phyloP scores from a whole-genome alignment of 2,888 invertebrate species.

The Leptinotarsa rubiginosa region DNA sequence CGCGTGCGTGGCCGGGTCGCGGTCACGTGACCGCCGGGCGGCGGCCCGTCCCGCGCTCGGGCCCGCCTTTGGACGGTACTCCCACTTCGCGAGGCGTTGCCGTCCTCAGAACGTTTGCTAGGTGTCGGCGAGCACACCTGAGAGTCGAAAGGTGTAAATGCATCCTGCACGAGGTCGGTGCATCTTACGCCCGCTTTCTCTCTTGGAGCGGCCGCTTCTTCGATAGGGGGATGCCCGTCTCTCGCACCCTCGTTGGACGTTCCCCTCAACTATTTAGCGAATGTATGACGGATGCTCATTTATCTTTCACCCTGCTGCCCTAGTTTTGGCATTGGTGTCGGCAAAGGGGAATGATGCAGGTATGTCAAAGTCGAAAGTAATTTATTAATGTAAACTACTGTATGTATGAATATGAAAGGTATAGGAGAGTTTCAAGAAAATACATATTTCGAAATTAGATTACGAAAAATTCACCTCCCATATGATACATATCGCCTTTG shows the following conservation, averaged over 20 bases:
- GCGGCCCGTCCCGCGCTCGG: constrained; percentile 52
- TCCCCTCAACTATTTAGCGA: constrained; percentile 33
- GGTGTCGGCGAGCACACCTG: constrained; percentile 38
- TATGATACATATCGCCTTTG: too few species aligned
- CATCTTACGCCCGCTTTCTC: background rate
- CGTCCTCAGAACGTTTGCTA: constrained; percentile 33
- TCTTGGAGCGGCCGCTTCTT: background rate
- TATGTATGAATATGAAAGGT: too few species aligned
- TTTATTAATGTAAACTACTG: too few species aligned
- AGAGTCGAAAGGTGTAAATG: constrained; percentile 35
- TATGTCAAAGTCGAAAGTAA: background rate
- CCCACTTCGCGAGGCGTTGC: constrained; percentile 59
- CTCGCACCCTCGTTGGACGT: constrained; percentile 15
- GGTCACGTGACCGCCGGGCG: constrained; percentile 66
- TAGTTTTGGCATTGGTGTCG: constrained; percentile 27
- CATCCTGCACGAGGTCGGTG: constrained; percentile 27
- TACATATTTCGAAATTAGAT: too few species aligned
- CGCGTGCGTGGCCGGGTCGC: constrained; percentile 67
- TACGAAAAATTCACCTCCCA: too few species aligned
- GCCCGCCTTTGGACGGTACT: constrained; percentile 59
- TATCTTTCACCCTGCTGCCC: constrained; percentile 42
- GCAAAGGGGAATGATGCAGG: background rate
- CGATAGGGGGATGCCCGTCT: constrained; percentile 9
- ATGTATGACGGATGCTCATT: constrained; percentile 40
- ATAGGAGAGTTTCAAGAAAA: too few species aligned